These are phyloP conservation scores for Fringilla coelebs DNA, from an alignment of 2,797 vertebrate genomes.

Conservation along the genomic window DNA sequence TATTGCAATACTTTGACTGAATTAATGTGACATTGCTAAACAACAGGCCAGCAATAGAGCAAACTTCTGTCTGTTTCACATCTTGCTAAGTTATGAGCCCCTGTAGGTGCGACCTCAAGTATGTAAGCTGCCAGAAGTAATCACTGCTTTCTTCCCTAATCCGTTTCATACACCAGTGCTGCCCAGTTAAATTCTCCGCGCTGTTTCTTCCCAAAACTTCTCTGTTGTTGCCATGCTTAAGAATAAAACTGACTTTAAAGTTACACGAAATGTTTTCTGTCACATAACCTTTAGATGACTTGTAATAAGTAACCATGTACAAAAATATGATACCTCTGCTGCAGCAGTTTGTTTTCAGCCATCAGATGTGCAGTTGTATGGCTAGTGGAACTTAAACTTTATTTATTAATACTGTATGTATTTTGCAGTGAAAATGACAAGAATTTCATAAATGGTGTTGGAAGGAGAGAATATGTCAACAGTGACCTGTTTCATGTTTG, in stretches of 20 bases:
- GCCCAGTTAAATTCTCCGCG: not conserved
- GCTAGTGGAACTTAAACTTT: not conserved
- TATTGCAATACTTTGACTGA: conserved; percentile 9
- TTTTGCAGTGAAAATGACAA: conserved; percentile 17
- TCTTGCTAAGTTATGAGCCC: conserved; percentile 53
- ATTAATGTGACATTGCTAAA: conserved; percentile 37
- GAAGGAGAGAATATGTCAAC: not conserved
- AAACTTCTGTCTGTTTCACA: conserved; percentile 42
- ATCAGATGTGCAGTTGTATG: not conserved
- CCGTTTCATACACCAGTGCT: conserved; percentile 21
- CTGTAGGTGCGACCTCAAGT: conserved; percentile 54
- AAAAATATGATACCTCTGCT: not conserved
- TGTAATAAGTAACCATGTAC: not conserved
- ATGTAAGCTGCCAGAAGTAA: conserved; percentile 58
- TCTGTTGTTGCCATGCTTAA: not conserved
- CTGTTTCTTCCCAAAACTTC: not conserved
- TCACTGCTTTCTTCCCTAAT: conserved; percentile 50
- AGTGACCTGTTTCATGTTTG: not conserved
- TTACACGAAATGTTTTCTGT: not conserved
- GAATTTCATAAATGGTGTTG: not conserved
- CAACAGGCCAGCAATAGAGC: not conserved
- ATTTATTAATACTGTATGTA: not conserved
- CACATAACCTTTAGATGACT: not conserved
- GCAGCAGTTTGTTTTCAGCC: conserved; percentile 31
- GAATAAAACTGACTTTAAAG: not conserved